phyloP scores from a whole-genome alignment of 2,888 invertebrate species.

The Petrolisthes cinctipes region DNA sequence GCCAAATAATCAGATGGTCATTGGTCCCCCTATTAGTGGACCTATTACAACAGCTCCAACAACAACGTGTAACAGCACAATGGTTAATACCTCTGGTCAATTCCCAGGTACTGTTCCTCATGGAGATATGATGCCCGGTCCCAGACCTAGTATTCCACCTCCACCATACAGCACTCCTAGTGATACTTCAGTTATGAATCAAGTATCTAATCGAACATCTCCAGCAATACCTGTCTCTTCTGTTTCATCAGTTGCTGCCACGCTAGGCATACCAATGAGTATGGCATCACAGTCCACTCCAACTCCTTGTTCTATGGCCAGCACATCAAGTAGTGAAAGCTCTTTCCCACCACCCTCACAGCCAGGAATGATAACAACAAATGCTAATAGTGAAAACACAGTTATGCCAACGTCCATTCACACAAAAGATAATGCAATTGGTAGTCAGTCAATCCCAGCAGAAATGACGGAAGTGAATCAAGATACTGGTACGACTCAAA shows the following conservation, averaged over 20 bases:
- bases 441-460: slow-evolving; percentile 35
- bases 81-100: slow-evolving; percentile 46
- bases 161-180: slow-evolving; percentile 55
- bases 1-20: slow-evolving; percentile 42
- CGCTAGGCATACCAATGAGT: slow-evolving; percentile 46
- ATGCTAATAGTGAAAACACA: slow-evolving; percentile 59
- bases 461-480: slow-evolving; percentile 70
- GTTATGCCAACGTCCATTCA: slow-evolving; percentile 56
- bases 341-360: slow-evolving; percentile 53
- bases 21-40: slow-evolving; percentile 44
- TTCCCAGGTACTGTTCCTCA: slow-evolving; percentile 48
- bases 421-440: slow-evolving; percentile 49
- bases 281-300: slow-evolving; percentile 36
- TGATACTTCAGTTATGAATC: slow-evolving; percentile 58
- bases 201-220: slow-evolving; percentile 55
- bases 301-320: slow-evolving; percentile 46
- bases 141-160: slow-evolving; percentile 53
- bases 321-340: slow-evolving; percentile 39
- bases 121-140: slow-evolving; percentile 41
- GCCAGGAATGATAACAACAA: slow-evolving; percentile 55
- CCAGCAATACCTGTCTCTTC: slow-evolving; percentile 56
- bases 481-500: slow-evolving; percentile 57
- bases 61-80: slow-evolving; percentile 37
- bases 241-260: slow-evolving; percentile 26
- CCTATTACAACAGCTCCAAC: slow-evolving; percentile 54